phyloP scores from a whole-genome alignment of 2,797 vertebrate genomes.

The Sebastes jordani region DNA sequence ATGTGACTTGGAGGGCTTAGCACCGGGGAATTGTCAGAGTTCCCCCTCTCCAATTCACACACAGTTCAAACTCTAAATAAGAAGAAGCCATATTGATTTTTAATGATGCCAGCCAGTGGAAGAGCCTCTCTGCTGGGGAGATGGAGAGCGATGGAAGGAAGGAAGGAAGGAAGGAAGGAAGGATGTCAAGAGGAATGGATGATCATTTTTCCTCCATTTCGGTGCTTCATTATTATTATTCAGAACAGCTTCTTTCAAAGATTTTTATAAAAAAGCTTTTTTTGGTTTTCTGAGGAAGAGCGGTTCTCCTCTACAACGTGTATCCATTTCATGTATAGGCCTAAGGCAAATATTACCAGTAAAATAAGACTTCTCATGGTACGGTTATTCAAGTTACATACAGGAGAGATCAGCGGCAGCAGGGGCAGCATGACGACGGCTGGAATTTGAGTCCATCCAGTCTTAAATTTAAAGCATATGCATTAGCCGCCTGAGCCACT shows the following conservation, averaged over 20 bases:
- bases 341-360: not conserved
- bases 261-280: not conserved
- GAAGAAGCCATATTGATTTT: conserved; percentile 83
- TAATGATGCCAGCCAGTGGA: conserved; percentile 69
- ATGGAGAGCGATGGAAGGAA: not conserved
- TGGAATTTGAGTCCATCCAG: not conserved
- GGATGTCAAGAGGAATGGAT: not conserved
- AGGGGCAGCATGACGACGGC: not conserved
- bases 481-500: not conserved
- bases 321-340: not conserved
- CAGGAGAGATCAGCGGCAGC: not conserved
- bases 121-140: conserved; percentile 33
- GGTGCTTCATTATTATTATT: not conserved
- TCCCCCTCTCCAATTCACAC: conserved; percentile 62
- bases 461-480: conserved; percentile 19
- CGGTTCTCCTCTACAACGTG: not conserved
- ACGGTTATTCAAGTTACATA: not conserved
- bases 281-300: not conserved
- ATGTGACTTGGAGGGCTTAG: conserved; percentile 94
- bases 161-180: not conserved
- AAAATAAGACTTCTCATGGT: not conserved
- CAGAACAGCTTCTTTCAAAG: not conserved
- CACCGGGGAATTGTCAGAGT: conserved; percentile 84
- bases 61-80: conserved; percentile 85
- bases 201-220: not conserved